Conservation (phyloP, 2,113 vertebrate species). For the Sapajus apella region DNA sequence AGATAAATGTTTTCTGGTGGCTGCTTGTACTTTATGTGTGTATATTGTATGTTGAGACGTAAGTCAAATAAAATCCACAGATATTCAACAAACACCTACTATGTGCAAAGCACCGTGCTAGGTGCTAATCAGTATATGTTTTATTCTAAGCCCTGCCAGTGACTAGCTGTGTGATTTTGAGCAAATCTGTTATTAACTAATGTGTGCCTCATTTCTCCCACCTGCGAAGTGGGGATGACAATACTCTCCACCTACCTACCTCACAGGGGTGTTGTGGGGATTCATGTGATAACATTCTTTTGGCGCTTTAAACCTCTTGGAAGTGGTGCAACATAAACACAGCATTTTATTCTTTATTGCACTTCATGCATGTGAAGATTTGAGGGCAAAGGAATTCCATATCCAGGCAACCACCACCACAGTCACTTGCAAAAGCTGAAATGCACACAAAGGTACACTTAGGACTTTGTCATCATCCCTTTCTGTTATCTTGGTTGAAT, state of each 20-base stretch:
- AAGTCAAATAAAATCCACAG: slow-evolving; percentile 62
- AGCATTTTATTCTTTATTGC: slow-evolving; percentile 24
- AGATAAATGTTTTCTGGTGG: not conserved
- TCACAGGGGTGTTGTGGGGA: slow-evolving; percentile 81
- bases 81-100: slow-evolving; percentile 60
- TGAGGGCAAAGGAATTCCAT: not conserved
- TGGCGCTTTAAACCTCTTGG: slow-evolving; percentile 43
- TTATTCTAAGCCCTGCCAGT: slow-evolving; percentile 56
- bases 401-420: not conserved
- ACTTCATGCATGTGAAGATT: not conserved
- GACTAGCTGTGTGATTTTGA: slow-evolving; percentile 62
- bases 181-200: slow-evolving; percentile 63
- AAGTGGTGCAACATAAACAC: slow-evolving; percentile 22
- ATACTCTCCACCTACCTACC: slow-evolving; percentile 77
- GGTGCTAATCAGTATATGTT: slow-evolving; percentile 59
- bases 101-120: slow-evolving; percentile 55
- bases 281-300: slow-evolving; percentile 34
- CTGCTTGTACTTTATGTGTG: not conserved
- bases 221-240: slow-evolving; percentile 67
- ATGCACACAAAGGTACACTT: not conserved
- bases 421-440: not conserved
- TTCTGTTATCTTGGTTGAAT: slow-evolving; percentile 31
- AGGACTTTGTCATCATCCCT: not conserved
- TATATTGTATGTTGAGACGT: slow-evolving; percentile 39
- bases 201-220: slow-evolving; percentile 77